Conservation (phyloP, 2,113 vertebrate species). For the Engraulis encrasicolus region DNA sequence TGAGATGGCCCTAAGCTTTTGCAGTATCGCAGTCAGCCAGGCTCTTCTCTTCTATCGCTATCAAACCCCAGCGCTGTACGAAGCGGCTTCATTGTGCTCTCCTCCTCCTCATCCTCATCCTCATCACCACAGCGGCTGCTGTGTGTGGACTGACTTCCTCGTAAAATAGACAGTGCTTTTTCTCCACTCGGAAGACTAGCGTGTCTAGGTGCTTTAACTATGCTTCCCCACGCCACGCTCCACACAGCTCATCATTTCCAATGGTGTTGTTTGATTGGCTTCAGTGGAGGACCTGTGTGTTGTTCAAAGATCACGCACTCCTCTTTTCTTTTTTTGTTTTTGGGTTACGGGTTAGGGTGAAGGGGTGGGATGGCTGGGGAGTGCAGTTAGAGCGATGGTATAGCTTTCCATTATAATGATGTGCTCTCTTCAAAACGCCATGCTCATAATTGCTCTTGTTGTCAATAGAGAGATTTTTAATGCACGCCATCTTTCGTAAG, state of each 20-base stretch:
- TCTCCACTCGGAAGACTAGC: background rate
- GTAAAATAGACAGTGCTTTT: background rate
- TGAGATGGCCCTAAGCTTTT: slow-evolving; percentile 36
- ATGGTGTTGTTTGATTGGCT: slow-evolving; percentile 22
- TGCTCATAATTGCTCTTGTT: slow-evolving; percentile 34
- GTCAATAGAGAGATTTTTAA: slow-evolving; percentile 40
- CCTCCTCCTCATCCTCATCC: background rate
- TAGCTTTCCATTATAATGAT: slow-evolving; percentile 38
- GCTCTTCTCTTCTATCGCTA: slow-evolving; percentile 28
- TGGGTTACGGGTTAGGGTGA: too few species aligned
- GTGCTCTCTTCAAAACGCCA: slow-evolving; percentile 26
- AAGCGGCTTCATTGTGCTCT: slow-evolving; percentile 30
- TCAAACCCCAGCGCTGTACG: slow-evolving; percentile 20
- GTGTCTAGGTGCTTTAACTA: background rate
- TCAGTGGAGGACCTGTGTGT: slow-evolving; percentile 31
- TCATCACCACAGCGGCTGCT: slow-evolving; percentile 7
- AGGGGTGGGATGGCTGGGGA: too few species aligned
- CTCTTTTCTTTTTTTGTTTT: background rate
- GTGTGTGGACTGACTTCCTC: background rate
- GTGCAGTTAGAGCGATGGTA: background rate
- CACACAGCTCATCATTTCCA: background rate
- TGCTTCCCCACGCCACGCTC: background rate
- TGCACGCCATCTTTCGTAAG: slow-evolving; percentile 29
- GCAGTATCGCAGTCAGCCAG: slow-evolving; percentile 44
- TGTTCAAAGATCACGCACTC: background rate